Base-by-base conservation (phyloP, 2,113 vertebrate genomes). In the Corythoichthys intestinalis region DNA sequence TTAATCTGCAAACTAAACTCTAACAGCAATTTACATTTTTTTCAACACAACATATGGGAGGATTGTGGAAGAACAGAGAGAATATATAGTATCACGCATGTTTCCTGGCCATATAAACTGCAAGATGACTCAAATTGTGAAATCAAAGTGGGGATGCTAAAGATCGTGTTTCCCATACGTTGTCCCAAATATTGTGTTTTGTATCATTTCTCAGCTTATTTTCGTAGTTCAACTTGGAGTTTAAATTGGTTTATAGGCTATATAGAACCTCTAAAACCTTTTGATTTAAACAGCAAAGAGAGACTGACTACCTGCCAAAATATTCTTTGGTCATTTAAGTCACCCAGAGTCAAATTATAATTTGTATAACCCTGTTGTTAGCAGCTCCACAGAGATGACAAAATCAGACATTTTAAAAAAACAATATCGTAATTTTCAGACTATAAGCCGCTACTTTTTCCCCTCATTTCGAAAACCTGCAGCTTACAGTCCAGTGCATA, bases 51-150 rank as follows among this genome's bases (percentile, higher is more conserved):
- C 74, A 47, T 79, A 74, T 46, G 76, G 77, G 72, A 74, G 63
- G 81, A 86, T 79, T 79, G 84, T 86, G 68, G 74, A 44, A 44
- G 9, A 44, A 44, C 6, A 44, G 41, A 8, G 6, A 8, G 9
- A 44, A 44, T 44, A 80, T 75, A 14, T 12, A 58, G 34, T 37
- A 57, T 80, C 76, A 85, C 70, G 8, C 72, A 58, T 74, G 80
- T 83, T 81, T 89, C 82, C 81, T 81, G 81, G 67, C 77, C 79
- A 75, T 76, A 67, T 53, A 63, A 79, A 65, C 77, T 72, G 67
- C 50, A 71, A 74, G 70, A 69, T 71, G 80, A 84, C 60, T 35
- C 56, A 65, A 72, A 46, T 80, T 70, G 59, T 80, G 59, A 77
- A 73, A 59, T 69, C 72, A 65, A 81, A 67, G 60, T 67, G 65